These are phyloP conservation scores for Polyergus mexicanus DNA, from an alignment of 1,140 invertebrate species.

Conservation along the genomic window DNA sequence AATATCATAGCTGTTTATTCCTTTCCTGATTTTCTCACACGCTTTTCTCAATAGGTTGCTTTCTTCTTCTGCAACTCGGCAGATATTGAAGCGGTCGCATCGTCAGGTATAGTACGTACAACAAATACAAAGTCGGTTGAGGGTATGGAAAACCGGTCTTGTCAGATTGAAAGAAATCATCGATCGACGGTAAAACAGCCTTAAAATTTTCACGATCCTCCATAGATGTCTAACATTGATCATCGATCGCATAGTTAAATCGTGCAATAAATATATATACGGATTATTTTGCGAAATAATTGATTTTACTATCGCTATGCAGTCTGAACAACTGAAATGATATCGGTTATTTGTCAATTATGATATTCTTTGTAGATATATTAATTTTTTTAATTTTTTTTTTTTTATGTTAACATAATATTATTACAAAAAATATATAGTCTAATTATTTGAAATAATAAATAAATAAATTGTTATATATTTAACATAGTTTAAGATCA, in stretches of 20 bases:
- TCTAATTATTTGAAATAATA: background rate
- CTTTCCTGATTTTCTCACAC: background rate
- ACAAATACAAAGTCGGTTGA: background rate
- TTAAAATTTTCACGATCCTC: conserved; percentile 9
- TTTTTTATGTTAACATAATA: too few relatives aligned
- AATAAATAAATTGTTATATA: background rate
- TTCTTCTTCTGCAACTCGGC: conserved; percentile 20
- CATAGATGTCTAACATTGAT: conserved; percentile 65
- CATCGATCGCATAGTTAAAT: conserved; percentile 28
- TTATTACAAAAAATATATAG: too few relatives aligned
- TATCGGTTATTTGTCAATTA: background rate
- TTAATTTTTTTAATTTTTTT: background rate
- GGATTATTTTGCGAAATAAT: background rate
- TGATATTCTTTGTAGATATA: background rate
- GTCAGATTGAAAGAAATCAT: conserved; percentile 3
- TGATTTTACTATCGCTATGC: background rate
- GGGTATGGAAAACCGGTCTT: conserved; percentile 35
- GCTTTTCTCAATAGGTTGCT: background rate
- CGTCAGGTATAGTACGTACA: background rate
- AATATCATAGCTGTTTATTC: background rate
- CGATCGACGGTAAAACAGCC: conserved; percentile 69
- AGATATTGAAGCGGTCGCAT: conserved; percentile 7
- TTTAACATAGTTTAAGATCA: background rate
- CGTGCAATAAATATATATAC: conserved; percentile 1
- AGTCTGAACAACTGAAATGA: background rate